Evolutionary conservation across 1,140 invertebrate genomes (phyloP), one percentile per base, ranked within the genome.

Genomic region (Meteorus sp.): DNA sequence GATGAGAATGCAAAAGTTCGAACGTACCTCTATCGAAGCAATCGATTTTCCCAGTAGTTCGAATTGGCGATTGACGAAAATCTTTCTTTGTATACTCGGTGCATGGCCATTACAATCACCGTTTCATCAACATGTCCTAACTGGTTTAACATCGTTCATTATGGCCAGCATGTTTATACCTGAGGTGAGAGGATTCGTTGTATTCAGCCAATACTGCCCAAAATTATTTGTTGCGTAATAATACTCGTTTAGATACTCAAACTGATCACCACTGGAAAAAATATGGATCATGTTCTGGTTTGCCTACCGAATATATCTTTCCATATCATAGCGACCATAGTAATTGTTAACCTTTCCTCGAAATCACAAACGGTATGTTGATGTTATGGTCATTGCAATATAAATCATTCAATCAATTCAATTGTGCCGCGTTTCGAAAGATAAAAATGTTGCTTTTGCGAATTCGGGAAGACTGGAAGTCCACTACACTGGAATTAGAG

Each of bases 81-180:
- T 45, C 15, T 20, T 47, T 7, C 15, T 56, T 29, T 56, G 27
- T 47, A 13, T 7, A 3, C 35, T 56, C 33, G 54, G 54, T 48
- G 54, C 54, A 23, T 56, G 54, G 54, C 54, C 54, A 3, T 56
- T 56, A 20, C 54, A 56, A n/a, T 31, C 41, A 4, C 29, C 11
- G 5, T 1, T 5, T 13, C 1, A n/a, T 13, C 25, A 31, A 47
- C 13, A 4, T 7, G 13, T 33, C 20, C 5, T 56, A 1, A 31
- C 4, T 19, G 19, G 8, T 27, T 1, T 47, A 4, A 43, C 33
- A 8, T n/a, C n/a, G 1, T 11, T 33, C 9, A 5, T 47, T 19
- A 11, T 47, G 0, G 20, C 29, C 33, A 56, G 54, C 35, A 35
- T 56, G 11, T 33, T 29, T 13, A 56, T 56, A 35, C 43, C 54